Base-by-base conservation (phyloP, 1,140 invertebrate genomes). In the Nymphalis io region DNA sequence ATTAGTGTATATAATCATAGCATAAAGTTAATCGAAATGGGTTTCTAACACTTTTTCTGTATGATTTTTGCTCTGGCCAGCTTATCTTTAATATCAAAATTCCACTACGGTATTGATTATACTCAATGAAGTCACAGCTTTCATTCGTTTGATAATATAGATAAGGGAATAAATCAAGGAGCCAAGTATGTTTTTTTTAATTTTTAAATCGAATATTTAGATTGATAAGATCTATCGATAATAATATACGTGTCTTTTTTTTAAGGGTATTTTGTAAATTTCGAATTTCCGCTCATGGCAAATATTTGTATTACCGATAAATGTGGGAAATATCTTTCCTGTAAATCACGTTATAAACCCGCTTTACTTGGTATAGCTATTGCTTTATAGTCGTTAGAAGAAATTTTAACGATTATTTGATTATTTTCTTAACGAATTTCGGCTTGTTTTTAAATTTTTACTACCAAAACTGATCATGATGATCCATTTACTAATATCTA, bases 301-400 rank as follows among this genome's bases (percentile, higher is more conserved):
- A 46, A 46, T 46, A 46, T 46, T 46, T 16, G 44, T 46, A n/a
- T 46, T 46, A n/a, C 1, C n/a, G 20, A 51, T 51, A 51, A 46
- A 51, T 51, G 10, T 13, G 3, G 27, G 27, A 33, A 33, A 20
- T 12, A 42, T 42, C 40, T 13, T 42, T 42, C 40, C 1, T n/a
- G n/a, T n/a, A n/a, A n/a, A 42, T 13, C 11, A 5, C 40, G 38
- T 11, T 42, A n/a, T 12, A 13, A n/a, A 1, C 15, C 40, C 12
- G 40, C 13, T n/a, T 42, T 12, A 10, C 8, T 42, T 42, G 3
- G 12, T 42, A 42, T 15, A 13, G 4, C 40, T 13, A 42, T 1
- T 13, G 38, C 15, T 13, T 4, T 42, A n/a, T 42, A 11, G 38
- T 39, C 38, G 4, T 39, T 39, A 39, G 11, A 39, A 4, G 38